Percentiles rank a stretch among this genome's conserved stretches.
These are phyloP conservation scores for Dorcus hopei DNA, from an alignment of 2,888 invertebrate genomes.

Conservation along the genomic window DNA sequence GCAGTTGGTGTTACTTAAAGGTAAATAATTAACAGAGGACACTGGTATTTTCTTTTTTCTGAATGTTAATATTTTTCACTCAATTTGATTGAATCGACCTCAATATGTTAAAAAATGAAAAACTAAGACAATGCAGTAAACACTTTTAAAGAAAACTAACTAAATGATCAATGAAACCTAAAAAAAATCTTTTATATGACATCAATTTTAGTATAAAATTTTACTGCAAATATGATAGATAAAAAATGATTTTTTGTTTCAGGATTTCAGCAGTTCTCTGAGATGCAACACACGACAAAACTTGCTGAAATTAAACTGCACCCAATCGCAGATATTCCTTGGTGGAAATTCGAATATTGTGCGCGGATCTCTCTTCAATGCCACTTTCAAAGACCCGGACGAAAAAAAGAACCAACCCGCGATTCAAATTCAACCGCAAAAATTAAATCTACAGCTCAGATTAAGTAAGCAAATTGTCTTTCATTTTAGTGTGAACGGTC, in stretches of 20 bases:
- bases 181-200: no score
- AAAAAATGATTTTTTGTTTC: background rate
- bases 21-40: background rate
- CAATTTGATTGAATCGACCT: no score
- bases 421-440: conserved; percentile 67
- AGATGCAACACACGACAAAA: conserved; percentile 18
- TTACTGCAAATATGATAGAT: no score
- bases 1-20: conserved; percentile 10
- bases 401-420: conserved; percentile 48
- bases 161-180: no score
- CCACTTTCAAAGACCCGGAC: conserved; percentile 53
- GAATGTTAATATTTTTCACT: no score
- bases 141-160: no score
- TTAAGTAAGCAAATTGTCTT: conserved; percentile 52
- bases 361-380: background rate
- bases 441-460: conserved; percentile 57
- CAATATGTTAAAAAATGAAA: no score
- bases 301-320: conserved; percentile 13
- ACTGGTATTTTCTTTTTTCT: no score
- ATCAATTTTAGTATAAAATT: no score
- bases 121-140: no score
- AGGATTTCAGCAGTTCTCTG: conserved; percentile 16
- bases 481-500: no score
- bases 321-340: conserved; percentile 3
- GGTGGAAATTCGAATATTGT: conserved; percentile 9